Evolutionary conservation across 2,113 vertebrate species (phyloP), one percentile per base, ranked within the genome.

Genomic region (Proteles cristata): DNA sequence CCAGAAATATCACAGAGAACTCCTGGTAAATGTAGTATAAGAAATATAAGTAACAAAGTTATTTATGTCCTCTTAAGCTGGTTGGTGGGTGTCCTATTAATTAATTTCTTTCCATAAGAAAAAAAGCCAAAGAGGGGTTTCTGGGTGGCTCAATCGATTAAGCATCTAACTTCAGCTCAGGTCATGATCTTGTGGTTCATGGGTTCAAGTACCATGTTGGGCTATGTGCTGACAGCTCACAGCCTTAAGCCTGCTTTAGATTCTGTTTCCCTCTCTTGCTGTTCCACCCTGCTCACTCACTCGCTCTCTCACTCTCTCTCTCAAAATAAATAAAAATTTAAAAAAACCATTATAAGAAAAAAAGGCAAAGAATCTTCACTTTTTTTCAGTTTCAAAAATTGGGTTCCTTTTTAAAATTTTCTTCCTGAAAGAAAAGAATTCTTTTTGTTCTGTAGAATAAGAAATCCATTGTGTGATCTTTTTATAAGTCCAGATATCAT

Each of bases 1-100:
- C n/a, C 82, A 94, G 74, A 93, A 89, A n/a, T 39, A 74, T 26
- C 82, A 87, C 50, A 39, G 50, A 65, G 85, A 74, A 97, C 11
- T 82, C 26, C 33, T 90, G 79, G 35, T 92, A 85, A 96, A 88
- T 79, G 35, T 79, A 69, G 55, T 66, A 53, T 48, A 39, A 45
- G 23, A 82, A 79, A 85, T 48, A 1, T 50, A 50, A 50, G 19
- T 58, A 39, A 17, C 19, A 94, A 33, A 80, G 63, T 61, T 2
- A 76, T 74, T 63, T 93, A 76, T 79, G 8, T 83, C 55, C 23
- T 94, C 2, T 83, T 73, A 90, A 71, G 39, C 80, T 79, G n/a
- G 10, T 76, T 35, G 17, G 2, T 39, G 45, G 35, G 9, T 31
- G 25, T 23, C 53, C 53, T 53, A 50, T 81, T 55, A 33, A 92